Conservation (phyloP, 2,797 vertebrate species). For the Anas flavirostris region DNA sequence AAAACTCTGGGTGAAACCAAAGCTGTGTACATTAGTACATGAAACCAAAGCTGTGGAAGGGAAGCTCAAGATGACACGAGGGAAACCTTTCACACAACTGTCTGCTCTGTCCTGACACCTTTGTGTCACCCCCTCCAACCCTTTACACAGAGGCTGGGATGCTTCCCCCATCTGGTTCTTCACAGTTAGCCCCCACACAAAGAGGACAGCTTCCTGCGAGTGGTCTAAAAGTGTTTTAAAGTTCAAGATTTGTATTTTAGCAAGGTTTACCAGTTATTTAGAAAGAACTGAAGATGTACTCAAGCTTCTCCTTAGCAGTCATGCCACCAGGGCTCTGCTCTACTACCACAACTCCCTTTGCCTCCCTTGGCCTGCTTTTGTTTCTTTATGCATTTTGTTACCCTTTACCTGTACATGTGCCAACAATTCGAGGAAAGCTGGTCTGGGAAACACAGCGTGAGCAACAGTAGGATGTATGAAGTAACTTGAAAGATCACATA, state of each 20-base stretch:
- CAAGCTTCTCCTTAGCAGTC: neutral
- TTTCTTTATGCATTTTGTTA: neutral
- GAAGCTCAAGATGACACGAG: neutral
- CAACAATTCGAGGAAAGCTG: neutral
- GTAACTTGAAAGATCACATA: neutral
- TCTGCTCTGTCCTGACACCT: too few relatives aligned
- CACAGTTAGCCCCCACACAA: rapidly evolving
- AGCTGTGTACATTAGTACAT: neutral
- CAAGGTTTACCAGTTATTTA: neutral
- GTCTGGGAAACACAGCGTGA: neutral
- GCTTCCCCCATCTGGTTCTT: neutral
- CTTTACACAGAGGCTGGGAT: too few relatives aligned
- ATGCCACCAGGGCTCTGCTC: neutral
- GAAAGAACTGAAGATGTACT: neutral
- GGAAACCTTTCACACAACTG: neutral
- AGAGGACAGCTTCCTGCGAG: too few relatives aligned
- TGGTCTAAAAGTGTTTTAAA: neutral
- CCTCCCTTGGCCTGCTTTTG: neutral
- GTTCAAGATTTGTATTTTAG: neutral
- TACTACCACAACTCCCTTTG: neutral
- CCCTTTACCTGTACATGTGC: neutral
- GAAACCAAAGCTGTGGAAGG: neutral
- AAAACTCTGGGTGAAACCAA: neutral
- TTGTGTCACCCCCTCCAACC: too few relatives aligned
- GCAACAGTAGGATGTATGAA: neutral